Percentiles rank a stretch among this genome's conserved stretches.
Conservation (phyloP, 2,113 vertebrate species). For the Callospermophilus lateralis region DNA sequence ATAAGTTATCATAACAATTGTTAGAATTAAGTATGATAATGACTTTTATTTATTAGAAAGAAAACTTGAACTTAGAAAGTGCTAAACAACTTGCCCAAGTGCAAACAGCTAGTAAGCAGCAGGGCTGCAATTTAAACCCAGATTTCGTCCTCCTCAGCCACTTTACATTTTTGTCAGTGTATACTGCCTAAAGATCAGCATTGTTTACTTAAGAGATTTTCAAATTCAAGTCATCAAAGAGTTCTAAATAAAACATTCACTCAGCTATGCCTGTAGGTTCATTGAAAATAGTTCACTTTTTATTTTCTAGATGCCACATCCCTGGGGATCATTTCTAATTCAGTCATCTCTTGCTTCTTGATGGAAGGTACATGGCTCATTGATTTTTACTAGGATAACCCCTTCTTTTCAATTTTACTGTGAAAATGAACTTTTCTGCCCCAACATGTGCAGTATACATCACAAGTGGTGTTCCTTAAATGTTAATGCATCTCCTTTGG, state of each 20-base stretch:
- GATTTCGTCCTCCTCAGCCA: not conserved
- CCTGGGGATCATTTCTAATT: not conserved
- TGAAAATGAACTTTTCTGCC: not conserved
- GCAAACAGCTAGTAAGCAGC: not conserved
- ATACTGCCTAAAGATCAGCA: not conserved
- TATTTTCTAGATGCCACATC: not conserved
- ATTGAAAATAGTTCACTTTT: not conserved
- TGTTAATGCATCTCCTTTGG: not conserved
- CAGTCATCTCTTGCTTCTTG: not conserved
- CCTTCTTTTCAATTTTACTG: not conserved
- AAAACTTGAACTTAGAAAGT: conserved; percentile 15
- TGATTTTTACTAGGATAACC: not conserved
- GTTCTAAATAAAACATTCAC: not conserved
- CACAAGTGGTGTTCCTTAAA: not conserved
- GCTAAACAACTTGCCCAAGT: not conserved
- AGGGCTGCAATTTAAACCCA: not conserved
- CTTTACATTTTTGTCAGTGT: not conserved
- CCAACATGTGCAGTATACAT: not conserved
- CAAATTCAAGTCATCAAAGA: conserved; percentile 15
- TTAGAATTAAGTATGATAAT: not conserved
- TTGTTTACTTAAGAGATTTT: not conserved
- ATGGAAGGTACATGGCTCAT: not conserved
- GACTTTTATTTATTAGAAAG: not conserved
- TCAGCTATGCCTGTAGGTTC: not conserved
- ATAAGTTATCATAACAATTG: not conserved